phyloP scores from a whole-genome alignment of 2,888 invertebrate genomes.

The Toxonevra muliebris region DNA sequence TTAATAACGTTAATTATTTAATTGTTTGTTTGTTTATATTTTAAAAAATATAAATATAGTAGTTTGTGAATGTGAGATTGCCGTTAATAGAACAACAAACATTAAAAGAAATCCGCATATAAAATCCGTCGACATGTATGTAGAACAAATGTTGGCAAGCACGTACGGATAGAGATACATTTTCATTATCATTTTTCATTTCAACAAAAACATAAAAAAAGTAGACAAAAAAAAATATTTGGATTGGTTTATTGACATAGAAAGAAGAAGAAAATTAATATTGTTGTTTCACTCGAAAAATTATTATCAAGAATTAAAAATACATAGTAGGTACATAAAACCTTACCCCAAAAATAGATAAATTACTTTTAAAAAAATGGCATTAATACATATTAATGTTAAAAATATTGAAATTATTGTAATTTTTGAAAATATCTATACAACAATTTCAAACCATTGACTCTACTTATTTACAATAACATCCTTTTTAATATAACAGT shows the following conservation, averaged over 20 bases:
- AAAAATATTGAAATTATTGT: too few species aligned
- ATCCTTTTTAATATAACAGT: too few species aligned
- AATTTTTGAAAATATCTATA: too few species aligned
- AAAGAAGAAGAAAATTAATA: not conserved
- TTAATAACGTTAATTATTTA: not conserved
- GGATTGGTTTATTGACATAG: slow-evolving; percentile 14
- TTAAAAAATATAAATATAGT: slow-evolving; percentile 43
- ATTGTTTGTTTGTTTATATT: slow-evolving; percentile 11
- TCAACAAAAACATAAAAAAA: slow-evolving; percentile 36
- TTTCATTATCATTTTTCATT: slow-evolving; percentile 8
- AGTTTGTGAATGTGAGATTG: slow-evolving; percentile 1
- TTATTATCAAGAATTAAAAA: not conserved
- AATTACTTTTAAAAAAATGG: not conserved
- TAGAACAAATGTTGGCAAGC: slow-evolving; percentile 27
- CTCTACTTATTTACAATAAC: too few species aligned
- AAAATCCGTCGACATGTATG: slow-evolving; percentile 36
- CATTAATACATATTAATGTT: too few species aligned
- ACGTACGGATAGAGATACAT: not conserved
- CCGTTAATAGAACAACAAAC: not conserved
- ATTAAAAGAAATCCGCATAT: slow-evolving; percentile 29
- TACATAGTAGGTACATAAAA: too few species aligned
- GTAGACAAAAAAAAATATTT: slow-evolving; percentile 32
- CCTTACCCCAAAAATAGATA: too few species aligned
- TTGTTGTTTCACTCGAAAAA: too few species aligned
- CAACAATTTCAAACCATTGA: too few species aligned